Conservation (phyloP, 1,140 invertebrate species). For the Drosophila albomicans region DNA sequence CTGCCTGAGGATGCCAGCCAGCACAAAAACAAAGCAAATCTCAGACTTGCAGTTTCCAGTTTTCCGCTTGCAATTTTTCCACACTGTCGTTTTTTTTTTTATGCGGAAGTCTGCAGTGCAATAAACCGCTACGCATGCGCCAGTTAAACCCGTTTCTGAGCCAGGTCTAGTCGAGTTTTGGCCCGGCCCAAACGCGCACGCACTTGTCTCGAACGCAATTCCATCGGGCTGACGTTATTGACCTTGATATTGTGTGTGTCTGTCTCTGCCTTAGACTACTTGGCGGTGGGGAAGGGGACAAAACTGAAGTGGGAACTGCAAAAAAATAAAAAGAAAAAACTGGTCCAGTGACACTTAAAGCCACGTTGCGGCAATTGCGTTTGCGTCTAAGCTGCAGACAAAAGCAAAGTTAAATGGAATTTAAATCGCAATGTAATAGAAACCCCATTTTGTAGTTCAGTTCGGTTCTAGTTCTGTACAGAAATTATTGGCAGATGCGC, state of each 20-base stretch:
- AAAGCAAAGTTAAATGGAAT: conserved; percentile 42
- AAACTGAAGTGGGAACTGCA: not conserved
- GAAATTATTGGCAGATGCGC: conserved; percentile 73
- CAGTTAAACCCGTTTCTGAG: conserved; percentile 58
- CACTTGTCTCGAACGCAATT: conserved; percentile 47
- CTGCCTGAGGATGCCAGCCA: not conserved
- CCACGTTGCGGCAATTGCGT: conserved; percentile 54
- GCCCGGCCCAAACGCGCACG: conserved; percentile 33
- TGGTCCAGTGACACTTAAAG: conserved; percentile 75
- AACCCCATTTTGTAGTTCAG: conserved; percentile 25
- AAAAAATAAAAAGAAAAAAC: conserved; percentile 35
- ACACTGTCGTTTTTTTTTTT: not conserved
- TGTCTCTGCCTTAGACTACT: conserved; percentile 11
- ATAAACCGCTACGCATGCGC: conserved; percentile 78
- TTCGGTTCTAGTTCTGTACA: not conserved
- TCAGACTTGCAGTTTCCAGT: conserved; percentile 41
- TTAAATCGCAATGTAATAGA: conserved; percentile 47
- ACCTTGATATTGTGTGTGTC: conserved; percentile 71
- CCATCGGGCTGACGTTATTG: conserved; percentile 51
- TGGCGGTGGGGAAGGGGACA: conserved; percentile 9
- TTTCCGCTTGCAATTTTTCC: conserved; percentile 29
- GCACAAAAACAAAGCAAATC: not conserved
- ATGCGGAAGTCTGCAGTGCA: conserved; percentile 69
- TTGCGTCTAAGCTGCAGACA: conserved; percentile 40
- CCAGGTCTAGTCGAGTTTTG: conserved; percentile 3